Evolutionary conservation across 2,113 vertebrate genomes (phyloP).

Genomic region (Gymnarchus niloticus): DNA sequence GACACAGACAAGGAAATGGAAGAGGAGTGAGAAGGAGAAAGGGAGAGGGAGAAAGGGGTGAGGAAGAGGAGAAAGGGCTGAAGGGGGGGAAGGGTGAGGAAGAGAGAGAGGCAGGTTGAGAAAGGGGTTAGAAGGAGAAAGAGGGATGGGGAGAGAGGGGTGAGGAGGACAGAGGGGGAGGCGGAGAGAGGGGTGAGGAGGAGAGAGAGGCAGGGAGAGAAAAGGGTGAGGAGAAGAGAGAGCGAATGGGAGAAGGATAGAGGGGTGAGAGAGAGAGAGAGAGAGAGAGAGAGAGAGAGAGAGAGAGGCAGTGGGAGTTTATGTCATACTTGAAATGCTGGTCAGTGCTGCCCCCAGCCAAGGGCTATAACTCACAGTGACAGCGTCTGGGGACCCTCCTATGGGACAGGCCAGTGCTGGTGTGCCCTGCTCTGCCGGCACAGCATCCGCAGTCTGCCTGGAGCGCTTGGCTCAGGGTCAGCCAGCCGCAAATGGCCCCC

Average conservation of each 20-base stretch:
- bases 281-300: background rate
- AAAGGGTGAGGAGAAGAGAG: background rate
- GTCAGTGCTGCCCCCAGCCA: background rate
- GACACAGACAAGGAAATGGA: background rate
- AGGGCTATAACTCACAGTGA: background rate
- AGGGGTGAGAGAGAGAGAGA: background rate
- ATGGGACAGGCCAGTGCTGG: background rate
- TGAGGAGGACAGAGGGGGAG: background rate
- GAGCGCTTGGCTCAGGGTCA: background rate
- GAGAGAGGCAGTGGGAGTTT: background rate
- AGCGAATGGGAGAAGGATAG: background rate
- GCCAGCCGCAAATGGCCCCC: background rate
- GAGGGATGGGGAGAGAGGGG: background rate
- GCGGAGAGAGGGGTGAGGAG: too few species aligned
- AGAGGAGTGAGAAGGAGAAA: background rate
- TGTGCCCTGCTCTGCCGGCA: background rate
- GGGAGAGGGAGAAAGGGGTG: too few species aligned
- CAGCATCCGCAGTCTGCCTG: background rate
- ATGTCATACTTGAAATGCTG: background rate
- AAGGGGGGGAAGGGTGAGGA: background rate
- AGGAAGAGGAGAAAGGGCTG: too few species aligned
- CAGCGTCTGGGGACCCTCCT: background rate
- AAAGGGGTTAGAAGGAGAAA: background rate
- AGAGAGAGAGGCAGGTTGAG: background rate
- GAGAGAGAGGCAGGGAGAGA: background rate